Percentiles rank a stretch among this genome's conserved stretches.
Evolutionary conservation across 2,888 invertebrate genomes (phyloP).

Genomic region (Neoitamus cyanurus): DNA sequence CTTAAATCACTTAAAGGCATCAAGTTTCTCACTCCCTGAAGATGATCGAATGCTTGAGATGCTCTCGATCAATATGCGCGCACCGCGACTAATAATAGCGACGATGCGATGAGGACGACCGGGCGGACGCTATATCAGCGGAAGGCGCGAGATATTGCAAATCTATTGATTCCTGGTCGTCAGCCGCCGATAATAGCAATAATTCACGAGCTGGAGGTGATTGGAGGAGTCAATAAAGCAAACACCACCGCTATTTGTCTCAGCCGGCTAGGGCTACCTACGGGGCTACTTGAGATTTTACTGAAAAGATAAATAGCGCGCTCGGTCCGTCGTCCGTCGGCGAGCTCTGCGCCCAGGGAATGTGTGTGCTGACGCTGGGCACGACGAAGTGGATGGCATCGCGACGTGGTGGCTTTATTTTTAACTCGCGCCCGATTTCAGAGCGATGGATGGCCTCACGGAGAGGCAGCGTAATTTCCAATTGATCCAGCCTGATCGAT

Average conservation of each 20-base stretch:
- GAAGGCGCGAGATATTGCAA: slow-evolving; percentile 26
- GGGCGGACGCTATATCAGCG: not conserved
- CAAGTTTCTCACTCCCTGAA: not conserved
- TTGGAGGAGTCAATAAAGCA: slow-evolving; percentile 41
- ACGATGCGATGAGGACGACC: not conserved
- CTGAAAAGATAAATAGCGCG: slow-evolving; percentile 25
- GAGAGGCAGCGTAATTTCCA: slow-evolving; percentile 15
- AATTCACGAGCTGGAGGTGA: slow-evolving; percentile 25
- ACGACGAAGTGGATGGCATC: slow-evolving; percentile 16
- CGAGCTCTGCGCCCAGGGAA: not conserved
- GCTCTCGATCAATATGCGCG: slow-evolving; percentile 12
- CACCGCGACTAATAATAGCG: slow-evolving; percentile 2
- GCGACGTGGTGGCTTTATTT: slow-evolving; percentile 24
- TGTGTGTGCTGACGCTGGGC: not conserved
- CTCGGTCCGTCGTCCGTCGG: not conserved
- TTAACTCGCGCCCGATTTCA: slow-evolving; percentile 11
- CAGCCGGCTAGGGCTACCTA: slow-evolving; percentile 3
- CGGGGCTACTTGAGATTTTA: slow-evolving; percentile 14
- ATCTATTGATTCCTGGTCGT: slow-evolving; percentile 22
- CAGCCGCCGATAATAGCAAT: slow-evolving; percentile 38
- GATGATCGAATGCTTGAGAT: slow-evolving; percentile 21
- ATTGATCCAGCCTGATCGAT: slow-evolving; percentile 35
- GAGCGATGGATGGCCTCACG: not conserved
- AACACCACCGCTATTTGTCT: slow-evolving; percentile 33
- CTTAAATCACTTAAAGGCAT: slow-evolving; percentile 31